Evolutionary conservation across 1,140 invertebrate species (phyloP).

Genomic region (Acyrthosiphon pisum): DNA sequence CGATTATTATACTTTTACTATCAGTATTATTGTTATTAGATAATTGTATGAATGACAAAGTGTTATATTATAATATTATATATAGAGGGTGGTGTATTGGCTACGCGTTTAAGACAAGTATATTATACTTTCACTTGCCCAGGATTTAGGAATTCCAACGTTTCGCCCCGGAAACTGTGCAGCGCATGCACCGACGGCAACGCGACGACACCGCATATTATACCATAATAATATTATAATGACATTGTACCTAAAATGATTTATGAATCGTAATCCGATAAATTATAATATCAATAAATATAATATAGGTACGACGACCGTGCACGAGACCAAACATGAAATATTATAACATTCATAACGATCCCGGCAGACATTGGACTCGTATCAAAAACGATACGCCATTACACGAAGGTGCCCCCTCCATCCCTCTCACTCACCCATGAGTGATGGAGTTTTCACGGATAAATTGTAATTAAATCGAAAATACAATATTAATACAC

Average conservation of each 20-base stretch:
- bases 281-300: conserved; percentile 5
- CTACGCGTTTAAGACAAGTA: background rate
- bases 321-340: background rate
- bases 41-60: background rate
- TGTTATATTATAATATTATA: background rate
- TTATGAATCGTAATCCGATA: conserved; percentile 3
- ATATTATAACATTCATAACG: conserved; percentile 10
- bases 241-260: background rate
- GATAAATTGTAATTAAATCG: background rate
- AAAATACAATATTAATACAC: background rate
- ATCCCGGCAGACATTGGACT: background rate
- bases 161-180: background rate
- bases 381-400: background rate
- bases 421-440: background rate
- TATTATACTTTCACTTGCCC: background rate
- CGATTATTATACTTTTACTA: background rate
- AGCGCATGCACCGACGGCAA: background rate
- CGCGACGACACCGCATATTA: background rate
- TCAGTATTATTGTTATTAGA: background rate
- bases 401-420: background rate
- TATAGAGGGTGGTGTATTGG: background rate
- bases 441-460: background rate
- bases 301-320: background rate
- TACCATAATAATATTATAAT: background rate
- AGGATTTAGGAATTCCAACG: background rate